Percentiles rank a stretch among this genome's conserved stretches.
Evolutionary conservation across 2,113 vertebrate genomes (phyloP).

Genomic region (Ceyx margarethae): DNA sequence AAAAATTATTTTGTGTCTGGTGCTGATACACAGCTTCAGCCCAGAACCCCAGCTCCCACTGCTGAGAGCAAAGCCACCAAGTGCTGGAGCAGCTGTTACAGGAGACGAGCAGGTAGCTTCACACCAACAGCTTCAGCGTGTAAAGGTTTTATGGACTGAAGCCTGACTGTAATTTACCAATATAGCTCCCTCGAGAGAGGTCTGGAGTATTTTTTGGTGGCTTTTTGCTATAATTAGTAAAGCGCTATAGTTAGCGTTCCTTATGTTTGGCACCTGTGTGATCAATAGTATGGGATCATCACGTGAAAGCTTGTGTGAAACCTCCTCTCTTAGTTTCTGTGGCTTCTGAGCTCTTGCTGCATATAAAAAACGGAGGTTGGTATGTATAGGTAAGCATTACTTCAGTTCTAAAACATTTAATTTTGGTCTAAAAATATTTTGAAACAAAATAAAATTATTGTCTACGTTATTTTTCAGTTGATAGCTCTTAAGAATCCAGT

Average conservation of each 20-base stretch:
- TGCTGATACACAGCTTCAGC: not conserved
- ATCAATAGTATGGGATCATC: not conserved
- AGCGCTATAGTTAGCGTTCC: not conserved
- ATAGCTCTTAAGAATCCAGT: not conserved
- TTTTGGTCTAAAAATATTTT: not conserved
- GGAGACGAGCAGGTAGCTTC: not conserved
- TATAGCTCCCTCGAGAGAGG: not conserved
- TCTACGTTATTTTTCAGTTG: not conserved
- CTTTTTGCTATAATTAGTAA: not conserved
- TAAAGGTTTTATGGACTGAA: not conserved
- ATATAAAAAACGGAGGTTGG: not conserved
- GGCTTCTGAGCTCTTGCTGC: not conserved
- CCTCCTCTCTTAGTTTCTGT: not conserved
- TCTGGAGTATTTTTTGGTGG: not conserved
- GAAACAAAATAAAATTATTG: not conserved
- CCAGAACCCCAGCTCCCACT: not conserved
- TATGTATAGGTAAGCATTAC: not conserved
- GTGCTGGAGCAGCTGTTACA: not conserved
- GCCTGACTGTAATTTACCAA: not conserved
- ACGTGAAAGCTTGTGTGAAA: not conserved
- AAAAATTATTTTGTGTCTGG: not conserved
- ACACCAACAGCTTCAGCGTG: not conserved
- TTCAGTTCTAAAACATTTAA: not conserved
- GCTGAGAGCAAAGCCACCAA: not conserved
- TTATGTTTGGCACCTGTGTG: conserved; percentile 26